These are phyloP conservation scores for Cnemophilus loriae DNA, from an alignment of 2,113 vertebrate genomes.

Conservation along the genomic window DNA sequence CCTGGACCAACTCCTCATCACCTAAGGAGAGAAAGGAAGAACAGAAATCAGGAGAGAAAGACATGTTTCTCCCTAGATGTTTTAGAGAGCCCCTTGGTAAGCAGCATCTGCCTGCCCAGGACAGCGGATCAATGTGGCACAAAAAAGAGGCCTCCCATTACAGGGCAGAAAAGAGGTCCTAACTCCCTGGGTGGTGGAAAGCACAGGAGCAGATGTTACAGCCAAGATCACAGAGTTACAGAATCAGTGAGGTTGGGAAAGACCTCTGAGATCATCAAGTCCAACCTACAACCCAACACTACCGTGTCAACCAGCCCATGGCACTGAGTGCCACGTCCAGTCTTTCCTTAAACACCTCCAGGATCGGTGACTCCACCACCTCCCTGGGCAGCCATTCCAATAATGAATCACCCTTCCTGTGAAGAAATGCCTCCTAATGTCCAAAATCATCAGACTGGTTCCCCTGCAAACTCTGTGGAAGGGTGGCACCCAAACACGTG, in stretches of 20 bases:
- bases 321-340: rapidly evolving
- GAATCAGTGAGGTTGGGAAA: neutral
- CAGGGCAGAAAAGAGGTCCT: neutral
- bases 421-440: neutral
- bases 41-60: neutral
- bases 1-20: slow-evolving; percentile 82
- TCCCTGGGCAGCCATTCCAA: neutral
- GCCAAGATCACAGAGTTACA: neutral
- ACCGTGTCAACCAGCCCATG: rapidly evolving
- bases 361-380: neutral
- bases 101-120: neutral
- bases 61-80: neutral
- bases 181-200: neutral
- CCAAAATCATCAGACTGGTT: neutral
- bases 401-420: neutral
- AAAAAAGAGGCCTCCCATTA: neutral
- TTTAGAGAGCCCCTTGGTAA: neutral
- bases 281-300: neutral
- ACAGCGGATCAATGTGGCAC: neutral
- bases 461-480: neutral
- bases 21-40: slow-evolving; percentile 67
- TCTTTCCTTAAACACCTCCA: neutral
- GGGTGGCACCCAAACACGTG: neutral
- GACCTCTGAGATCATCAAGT: neutral
- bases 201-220: neutral